Evolutionary conservation across 2,113 vertebrate species (phyloP).

Genomic region (Polypterus bichir): DNA sequence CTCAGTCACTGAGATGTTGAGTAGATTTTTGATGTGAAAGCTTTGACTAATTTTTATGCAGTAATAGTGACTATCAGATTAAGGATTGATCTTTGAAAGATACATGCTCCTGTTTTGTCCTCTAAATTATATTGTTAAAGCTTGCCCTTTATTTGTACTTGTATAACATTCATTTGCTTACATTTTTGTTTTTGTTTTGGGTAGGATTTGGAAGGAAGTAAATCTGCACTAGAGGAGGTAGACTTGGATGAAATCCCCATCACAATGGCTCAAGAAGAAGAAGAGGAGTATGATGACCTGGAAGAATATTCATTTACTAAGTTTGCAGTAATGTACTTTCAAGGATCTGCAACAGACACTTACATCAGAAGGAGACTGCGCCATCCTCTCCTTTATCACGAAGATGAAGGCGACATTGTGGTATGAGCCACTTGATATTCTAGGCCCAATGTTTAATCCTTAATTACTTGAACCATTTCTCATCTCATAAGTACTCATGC

Average conservation of each 20-base stretch:
- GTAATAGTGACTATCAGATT: no score
- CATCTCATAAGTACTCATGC: no score
- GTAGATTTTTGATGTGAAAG: no score
- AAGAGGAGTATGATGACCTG: slow-evolving; percentile 57
- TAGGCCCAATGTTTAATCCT: no score
- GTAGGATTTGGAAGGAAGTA: slow-evolving; percentile 65
- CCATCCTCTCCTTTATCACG: slow-evolving; percentile 78
- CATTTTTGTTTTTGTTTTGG: slow-evolving; percentile 17
- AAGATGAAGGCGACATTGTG: slow-evolving; percentile 63
- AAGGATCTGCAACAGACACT: slow-evolving; percentile 63
- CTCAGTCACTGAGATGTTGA: no score
- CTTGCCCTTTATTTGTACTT: no score
- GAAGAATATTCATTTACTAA: slow-evolving; percentile 80
- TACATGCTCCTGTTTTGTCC: no score
- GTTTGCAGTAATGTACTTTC: slow-evolving; percentile 87
- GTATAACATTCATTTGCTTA: no score
- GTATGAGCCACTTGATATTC: slow-evolving; percentile 32
- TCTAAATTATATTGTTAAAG: no score
- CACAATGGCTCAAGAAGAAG: slow-evolving; percentile 38
- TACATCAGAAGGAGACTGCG: slow-evolving; percentile 61
- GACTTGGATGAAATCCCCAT: slow-evolving; percentile 71
- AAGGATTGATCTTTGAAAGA: no score
- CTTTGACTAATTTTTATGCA: no score
- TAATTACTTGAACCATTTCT: no score
- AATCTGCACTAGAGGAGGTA: slow-evolving; percentile 48